These are phyloP conservation scores for Phrynocephalus forsythii DNA, from an alignment of 2,797 vertebrate species.

Conservation along the genomic window DNA sequence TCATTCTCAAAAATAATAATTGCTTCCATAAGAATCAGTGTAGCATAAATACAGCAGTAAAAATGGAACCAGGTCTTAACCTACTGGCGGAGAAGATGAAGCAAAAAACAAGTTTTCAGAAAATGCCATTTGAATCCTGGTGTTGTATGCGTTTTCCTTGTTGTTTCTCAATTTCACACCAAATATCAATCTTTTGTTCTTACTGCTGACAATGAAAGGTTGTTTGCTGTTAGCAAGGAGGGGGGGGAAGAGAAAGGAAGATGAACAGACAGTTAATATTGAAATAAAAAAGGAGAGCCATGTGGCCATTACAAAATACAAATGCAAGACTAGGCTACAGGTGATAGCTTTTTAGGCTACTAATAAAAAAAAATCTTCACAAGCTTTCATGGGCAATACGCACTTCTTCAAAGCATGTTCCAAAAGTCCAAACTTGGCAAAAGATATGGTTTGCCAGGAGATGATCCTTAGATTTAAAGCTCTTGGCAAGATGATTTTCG, in stretches of 20 bases:
- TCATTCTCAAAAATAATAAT: conserved; percentile 7
- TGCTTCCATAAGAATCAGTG: neutral
- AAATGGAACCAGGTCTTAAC: conserved; percentile 55
- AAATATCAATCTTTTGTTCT: conserved; percentile 84
- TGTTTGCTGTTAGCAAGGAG: conserved; percentile 76
- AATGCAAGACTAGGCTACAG: too few relatives aligned
- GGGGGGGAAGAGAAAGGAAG: conserved; percentile 33
- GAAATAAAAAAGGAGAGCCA: too few relatives aligned
- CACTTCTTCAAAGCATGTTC: too few relatives aligned
- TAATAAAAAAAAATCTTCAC: too few relatives aligned
- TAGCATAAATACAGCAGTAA: conserved; percentile 27
- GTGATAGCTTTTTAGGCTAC: too few relatives aligned
- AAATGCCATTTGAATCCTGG: conserved; percentile 79
- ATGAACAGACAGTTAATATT: conserved; percentile 37
- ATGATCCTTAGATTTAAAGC: too few relatives aligned
- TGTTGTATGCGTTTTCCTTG: conserved; percentile 91
- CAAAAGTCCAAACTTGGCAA: too few relatives aligned
- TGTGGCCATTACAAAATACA: too few relatives aligned
- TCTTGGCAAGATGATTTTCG: too few relatives aligned
- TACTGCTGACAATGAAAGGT: conserved; percentile 82
- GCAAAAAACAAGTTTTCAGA: conserved; percentile 91
- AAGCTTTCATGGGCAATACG: too few relatives aligned
- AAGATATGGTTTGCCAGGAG: too few relatives aligned
- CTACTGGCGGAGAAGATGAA: conserved; percentile 82
- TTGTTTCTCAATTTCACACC: conserved; percentile 83